phyloP scores from a whole-genome alignment of 2,113 vertebrate species.

The Hippocampus abdominalis region DNA sequence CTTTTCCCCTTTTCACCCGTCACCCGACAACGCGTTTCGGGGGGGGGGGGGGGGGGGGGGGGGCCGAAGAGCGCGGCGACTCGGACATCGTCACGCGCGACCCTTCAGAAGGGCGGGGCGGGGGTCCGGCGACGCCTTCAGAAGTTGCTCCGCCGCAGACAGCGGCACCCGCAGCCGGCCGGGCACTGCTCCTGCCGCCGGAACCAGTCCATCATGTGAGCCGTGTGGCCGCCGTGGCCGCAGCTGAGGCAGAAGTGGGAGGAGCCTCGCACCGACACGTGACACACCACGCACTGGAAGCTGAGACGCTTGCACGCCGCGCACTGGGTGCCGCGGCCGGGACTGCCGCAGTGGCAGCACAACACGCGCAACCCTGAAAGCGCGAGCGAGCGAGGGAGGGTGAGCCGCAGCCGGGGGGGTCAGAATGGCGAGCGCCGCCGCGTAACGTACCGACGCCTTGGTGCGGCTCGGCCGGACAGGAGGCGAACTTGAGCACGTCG shows the following conservation, averaged over 20 bases:
- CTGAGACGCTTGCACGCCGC: constrained; percentile 92
- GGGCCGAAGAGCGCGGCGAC: no score
- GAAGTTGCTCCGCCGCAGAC: constrained; percentile 91
- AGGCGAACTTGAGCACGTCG: constrained; percentile 94
- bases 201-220: constrained; percentile 99
- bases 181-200: constrained; percentile 92
- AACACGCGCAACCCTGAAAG: constrained; percentile 88
- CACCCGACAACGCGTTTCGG: no score
- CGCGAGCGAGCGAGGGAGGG: no score
- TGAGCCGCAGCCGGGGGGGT: no score
- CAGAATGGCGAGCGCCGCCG: no score
- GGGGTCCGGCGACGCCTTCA: constrained; percentile 58
- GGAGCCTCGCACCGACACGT: constrained; percentile 91
- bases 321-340: constrained; percentile 89
- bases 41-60: no score
- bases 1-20: no score
- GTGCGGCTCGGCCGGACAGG: constrained; percentile 92
- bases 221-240: constrained; percentile 91
- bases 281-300: constrained; percentile 95
- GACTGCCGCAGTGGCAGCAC: constrained; percentile 94
- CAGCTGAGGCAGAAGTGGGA: constrained; percentile 99
- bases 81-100: no score
- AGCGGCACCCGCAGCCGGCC: constrained; percentile 93
- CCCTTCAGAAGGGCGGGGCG: no score
- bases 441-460: constrained; percentile 88